These are phyloP conservation scores for Gymnodraco acuticeps DNA, from an alignment of 2,797 vertebrate species.

Conservation along the genomic window DNA sequence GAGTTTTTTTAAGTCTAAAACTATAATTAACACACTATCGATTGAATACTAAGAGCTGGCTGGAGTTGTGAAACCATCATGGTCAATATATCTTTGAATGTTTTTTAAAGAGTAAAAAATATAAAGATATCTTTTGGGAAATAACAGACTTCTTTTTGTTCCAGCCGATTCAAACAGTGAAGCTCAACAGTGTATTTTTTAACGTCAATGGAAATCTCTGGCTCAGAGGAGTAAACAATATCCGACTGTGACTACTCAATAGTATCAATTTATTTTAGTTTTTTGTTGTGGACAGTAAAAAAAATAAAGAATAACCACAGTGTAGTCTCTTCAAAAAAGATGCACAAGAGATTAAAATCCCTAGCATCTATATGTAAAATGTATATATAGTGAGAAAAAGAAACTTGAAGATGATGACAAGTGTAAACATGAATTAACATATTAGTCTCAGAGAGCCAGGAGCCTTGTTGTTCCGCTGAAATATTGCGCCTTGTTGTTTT, in stretches of 20 bases:
- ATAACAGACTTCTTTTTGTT: too few relatives aligned
- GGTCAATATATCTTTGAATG: too few relatives aligned
- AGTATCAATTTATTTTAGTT: not conserved
- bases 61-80: not conserved
- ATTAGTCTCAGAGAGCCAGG: not conserved
- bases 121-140: too few relatives aligned
- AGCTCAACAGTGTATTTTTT: too few relatives aligned
- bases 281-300: not conserved
- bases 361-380: not conserved
- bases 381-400: not conserved
- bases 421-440: not conserved
- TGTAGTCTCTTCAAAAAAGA: not conserved
- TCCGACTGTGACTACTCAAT: not conserved
- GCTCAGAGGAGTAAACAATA: not conserved
- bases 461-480: not conserved
- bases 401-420: not conserved
- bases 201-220: too few relatives aligned
- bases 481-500: not conserved
- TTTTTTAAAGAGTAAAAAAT: too few relatives aligned
- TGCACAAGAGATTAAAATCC: not conserved
- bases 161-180: too few relatives aligned
- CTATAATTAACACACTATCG: not conserved
- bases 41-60: not conserved
- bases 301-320: not conserved
- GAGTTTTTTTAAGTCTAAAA: too few relatives aligned